Conservation (phyloP, 1,140 invertebrate genomes). For the Calliphora vicina region DNA sequence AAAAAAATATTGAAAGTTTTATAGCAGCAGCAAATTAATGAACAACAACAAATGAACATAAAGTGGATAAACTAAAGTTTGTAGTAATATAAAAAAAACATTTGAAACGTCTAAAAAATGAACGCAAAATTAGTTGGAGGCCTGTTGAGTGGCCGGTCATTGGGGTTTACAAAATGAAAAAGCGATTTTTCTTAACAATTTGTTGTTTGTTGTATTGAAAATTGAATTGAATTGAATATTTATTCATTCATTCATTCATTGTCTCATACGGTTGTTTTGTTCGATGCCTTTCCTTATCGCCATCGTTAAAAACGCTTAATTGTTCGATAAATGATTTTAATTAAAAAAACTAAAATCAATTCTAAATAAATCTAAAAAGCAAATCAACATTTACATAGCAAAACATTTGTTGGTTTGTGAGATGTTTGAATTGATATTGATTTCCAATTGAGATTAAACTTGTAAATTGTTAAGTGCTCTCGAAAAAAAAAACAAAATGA, state of each 20-base stretch:
- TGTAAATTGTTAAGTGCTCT: not conserved
- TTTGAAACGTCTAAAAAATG: no score
- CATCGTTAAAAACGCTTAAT: not conserved
- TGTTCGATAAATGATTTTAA: slow-evolving; percentile 6
- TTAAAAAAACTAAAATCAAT: not conserved
- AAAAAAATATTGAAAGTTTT: not conserved
- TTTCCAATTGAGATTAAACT: not conserved
- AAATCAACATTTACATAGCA: not conserved
- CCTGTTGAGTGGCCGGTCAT: not conserved
- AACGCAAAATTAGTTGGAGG: slow-evolving; percentile 1
- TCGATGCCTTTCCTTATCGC: not conserved
- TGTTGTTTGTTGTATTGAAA: not conserved
- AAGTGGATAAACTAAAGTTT: no score
- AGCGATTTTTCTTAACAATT: not conserved
- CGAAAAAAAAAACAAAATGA: not conserved
- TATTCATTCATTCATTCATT: not conserved
- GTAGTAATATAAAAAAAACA: not conserved
- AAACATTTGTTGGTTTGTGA: not conserved
- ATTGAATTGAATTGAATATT: not conserved
- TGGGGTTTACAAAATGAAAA: not conserved
- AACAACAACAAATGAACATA: not conserved
- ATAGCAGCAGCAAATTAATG: not conserved
- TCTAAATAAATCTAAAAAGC: not conserved
- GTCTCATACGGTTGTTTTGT: not conserved
- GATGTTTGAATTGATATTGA: not conserved